Percentiles rank a stretch among this genome's conserved stretches.
These are phyloP conservation scores for Pseudomyrmex flavicornis DNA, from an alignment of 1,140 invertebrate species.

Conservation along the genomic window DNA sequence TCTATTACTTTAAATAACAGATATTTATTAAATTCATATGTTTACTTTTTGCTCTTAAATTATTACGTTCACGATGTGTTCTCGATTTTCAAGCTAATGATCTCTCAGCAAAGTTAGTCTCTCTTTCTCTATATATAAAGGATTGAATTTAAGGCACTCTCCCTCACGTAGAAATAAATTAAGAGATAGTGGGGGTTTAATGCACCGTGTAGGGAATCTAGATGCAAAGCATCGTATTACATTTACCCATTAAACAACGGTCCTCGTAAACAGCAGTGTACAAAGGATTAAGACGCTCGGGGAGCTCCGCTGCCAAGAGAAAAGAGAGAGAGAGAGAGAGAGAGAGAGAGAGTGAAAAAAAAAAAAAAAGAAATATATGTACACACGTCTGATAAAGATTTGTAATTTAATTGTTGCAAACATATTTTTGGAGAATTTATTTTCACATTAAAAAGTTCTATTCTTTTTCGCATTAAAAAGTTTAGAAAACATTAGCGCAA, in stretches of 20 bases:
- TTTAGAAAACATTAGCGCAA: no score
- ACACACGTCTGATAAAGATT: no score
- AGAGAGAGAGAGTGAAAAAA: neutral
- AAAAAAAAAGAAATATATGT: neutral
- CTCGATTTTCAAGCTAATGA: neutral
- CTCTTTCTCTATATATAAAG: neutral
- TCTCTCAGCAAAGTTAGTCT: neutral
- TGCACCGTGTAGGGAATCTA: conserved; percentile 23
- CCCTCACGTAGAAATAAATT: conserved; percentile 20
- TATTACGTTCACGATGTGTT: no score
- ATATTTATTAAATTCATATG: no score
- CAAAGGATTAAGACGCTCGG: conserved; percentile 47
- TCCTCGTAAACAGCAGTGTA: conserved; percentile 51
- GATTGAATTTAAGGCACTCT: neutral
- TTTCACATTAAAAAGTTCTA: no score
- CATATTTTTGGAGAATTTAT: no score
- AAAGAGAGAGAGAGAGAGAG: neutral
- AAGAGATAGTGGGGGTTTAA: conserved; percentile 9
- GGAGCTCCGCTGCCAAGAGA: neutral
- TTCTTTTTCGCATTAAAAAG: no score
- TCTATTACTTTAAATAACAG: no score
- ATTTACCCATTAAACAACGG: conserved; percentile 44
- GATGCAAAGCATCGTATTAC: conserved; percentile 50
- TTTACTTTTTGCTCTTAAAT: no score
- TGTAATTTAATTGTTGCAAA: no score